Conservation (phyloP, 1,140 invertebrate genomes). For the Penaeus chinensis region DNA sequence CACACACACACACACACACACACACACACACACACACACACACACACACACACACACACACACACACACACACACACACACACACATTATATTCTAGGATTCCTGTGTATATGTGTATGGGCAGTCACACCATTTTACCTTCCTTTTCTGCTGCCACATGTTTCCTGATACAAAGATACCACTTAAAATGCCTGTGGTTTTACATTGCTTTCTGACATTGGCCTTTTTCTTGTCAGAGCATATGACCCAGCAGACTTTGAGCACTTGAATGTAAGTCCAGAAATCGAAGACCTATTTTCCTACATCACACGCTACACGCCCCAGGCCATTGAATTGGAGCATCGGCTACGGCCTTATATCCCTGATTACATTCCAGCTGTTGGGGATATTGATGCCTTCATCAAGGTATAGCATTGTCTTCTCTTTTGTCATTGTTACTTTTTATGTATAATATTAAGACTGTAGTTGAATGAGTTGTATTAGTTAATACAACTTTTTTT, state of each 20-base stretch:
- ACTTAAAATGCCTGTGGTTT: slow-evolving; percentile 22
- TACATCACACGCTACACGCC: slow-evolving; percentile 94
- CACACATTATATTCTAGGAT: too few relatives aligned
- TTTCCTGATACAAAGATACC: neutral
- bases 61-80: too few relatives aligned
- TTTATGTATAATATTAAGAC: neutral
- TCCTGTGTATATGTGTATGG: too few relatives aligned
- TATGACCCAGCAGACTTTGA: slow-evolving; percentile 90
- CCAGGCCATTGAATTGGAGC: slow-evolving; percentile 89
- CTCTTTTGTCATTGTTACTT: neutral
- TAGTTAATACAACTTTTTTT: too few relatives aligned
- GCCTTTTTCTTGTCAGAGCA: slow-evolving; percentile 70
- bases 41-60: too few relatives aligned
- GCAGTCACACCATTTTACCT: neutral
- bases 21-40: too few relatives aligned
- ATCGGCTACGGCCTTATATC: slow-evolving; percentile 92
- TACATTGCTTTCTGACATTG: slow-evolving; percentile 20
- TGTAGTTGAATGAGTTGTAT: too few relatives aligned
- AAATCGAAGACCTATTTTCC: slow-evolving; percentile 92
- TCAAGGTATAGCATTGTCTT: slow-evolving; percentile 76
- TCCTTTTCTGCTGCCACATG: neutral
- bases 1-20: too few relatives aligned
- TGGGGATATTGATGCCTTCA: slow-evolving; percentile 97
- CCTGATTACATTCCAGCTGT: slow-evolving; percentile 98
- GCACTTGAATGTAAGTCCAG: slow-evolving; percentile 82